Conservation (phyloP, 2,888 invertebrate genomes). For the Drosophila meridiana region DNA sequence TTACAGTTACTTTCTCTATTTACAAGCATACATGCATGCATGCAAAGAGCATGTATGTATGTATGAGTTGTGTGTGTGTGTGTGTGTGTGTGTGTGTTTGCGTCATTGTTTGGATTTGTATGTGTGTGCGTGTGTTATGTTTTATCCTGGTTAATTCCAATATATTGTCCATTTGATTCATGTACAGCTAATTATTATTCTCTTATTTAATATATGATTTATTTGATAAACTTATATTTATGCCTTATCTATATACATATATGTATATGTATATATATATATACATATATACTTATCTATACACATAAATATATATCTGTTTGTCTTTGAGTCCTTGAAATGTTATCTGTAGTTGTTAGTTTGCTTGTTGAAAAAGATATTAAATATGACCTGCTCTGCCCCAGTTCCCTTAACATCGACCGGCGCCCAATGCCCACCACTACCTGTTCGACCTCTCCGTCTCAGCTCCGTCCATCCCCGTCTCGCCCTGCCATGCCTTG, state of each 20-base stretch:
- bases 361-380: constrained; percentile 34
- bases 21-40: neutral
- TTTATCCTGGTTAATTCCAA: constrained; percentile 5
- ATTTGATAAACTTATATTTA: neutral
- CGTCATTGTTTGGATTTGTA: neutral
- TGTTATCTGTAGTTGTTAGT: constrained; percentile 35
- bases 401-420: neutral
- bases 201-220: constrained; percentile 12
- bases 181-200: constrained; percentile 9
- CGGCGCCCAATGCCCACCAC: neutral
- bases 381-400: neutral
- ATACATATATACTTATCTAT: neutral
- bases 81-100: neutral
- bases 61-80: neutral
- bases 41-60: neutral
- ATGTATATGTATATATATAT: neutral
- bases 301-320: constrained; percentile 14
- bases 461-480: neutral
- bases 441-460: constrained; percentile 6
- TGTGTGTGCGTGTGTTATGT: constrained; percentile 4
- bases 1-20: constrained; percentile 7
- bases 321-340: constrained; percentile 30
- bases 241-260: neutral
- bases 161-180: constrained; percentile 5
- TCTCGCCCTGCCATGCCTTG: neutral